Conservation (phyloP, 2,888 invertebrate species). For the Lasioglossum leucozonium region DNA sequence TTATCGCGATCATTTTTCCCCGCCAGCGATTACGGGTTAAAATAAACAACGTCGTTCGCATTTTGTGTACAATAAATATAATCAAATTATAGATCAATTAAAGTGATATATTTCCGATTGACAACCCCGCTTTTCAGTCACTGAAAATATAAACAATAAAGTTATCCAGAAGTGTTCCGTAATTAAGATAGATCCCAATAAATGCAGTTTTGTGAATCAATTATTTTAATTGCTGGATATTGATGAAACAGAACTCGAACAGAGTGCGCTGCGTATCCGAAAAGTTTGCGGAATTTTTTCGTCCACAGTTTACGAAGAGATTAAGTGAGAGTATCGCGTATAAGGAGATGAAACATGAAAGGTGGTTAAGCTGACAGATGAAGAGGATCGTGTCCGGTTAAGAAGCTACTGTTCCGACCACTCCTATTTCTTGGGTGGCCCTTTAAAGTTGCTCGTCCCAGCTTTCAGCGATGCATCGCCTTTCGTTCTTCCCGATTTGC, state of each 20-base stretch:
- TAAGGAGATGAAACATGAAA: conserved; percentile 79
- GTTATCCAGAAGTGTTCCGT: neutral
- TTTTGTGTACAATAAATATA: neutral
- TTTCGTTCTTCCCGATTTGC: conserved; percentile 21
- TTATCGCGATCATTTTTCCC: neutral
- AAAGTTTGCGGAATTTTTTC: conserved; percentile 28
- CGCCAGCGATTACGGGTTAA: neutral
- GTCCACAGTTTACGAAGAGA: conserved; percentile 48
- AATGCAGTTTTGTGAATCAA: neutral
- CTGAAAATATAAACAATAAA: neutral
- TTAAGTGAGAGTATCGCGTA: conserved; percentile 59
- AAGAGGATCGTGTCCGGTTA: conserved; percentile 75
- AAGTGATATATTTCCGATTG: neutral
- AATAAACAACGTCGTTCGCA: neutral
- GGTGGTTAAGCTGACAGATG: conserved; percentile 79
- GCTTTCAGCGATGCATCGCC: conserved; percentile 60
- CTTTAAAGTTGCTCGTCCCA: conserved; percentile 63
- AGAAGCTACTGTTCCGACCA: conserved; percentile 75
- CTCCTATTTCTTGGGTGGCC: conserved; percentile 76
- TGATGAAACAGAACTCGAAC: neutral
- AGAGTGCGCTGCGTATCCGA: neutral
- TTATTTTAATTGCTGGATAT: neutral
- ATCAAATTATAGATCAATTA: neutral
- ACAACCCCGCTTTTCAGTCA: neutral
- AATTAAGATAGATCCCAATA: neutral